These are phyloP conservation scores for Phortica magna DNA, from an alignment of 2,888 invertebrate species.

Conservation along the genomic window DNA sequence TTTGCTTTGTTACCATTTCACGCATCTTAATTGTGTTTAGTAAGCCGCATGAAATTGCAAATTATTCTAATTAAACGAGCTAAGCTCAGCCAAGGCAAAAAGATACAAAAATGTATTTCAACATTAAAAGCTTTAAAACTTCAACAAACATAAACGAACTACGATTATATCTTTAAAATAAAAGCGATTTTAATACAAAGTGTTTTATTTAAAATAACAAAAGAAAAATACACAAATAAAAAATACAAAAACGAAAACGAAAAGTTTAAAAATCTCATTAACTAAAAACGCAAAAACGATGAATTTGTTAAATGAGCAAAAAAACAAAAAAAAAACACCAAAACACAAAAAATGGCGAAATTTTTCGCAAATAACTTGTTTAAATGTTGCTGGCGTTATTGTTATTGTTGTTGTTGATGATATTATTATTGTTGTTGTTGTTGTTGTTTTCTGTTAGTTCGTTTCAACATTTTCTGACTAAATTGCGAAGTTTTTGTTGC, in stretches of 20 bases:
- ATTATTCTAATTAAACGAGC: background rate
- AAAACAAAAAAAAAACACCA: background rate
- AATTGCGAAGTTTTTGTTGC: constrained; percentile 46
- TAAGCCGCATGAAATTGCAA: background rate
- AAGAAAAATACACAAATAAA: background rate
- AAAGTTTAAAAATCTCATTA: background rate
- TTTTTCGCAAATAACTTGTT: constrained; percentile 12
- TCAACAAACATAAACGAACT: background rate
- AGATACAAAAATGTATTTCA: background rate
- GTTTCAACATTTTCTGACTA: constrained; percentile 3
- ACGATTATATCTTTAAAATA: background rate
- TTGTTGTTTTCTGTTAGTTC: constrained; percentile 6
- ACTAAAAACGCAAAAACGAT: background rate
- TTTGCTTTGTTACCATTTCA: constrained; percentile 31
- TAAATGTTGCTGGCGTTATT: constrained; percentile 3
- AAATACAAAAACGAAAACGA: background rate
- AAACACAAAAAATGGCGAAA: background rate
- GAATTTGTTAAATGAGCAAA: background rate
- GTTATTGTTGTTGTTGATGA: background rate
- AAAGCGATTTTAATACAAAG: background rate
- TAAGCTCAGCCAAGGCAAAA: background rate
- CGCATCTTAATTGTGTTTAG: constrained; percentile 17
- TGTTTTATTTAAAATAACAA: background rate
- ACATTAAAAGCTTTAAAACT: background rate
- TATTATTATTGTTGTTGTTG: background rate